Base-by-base conservation (phyloP, 2,113 vertebrate genomes). In the Peromyscus maniculatus region DNA sequence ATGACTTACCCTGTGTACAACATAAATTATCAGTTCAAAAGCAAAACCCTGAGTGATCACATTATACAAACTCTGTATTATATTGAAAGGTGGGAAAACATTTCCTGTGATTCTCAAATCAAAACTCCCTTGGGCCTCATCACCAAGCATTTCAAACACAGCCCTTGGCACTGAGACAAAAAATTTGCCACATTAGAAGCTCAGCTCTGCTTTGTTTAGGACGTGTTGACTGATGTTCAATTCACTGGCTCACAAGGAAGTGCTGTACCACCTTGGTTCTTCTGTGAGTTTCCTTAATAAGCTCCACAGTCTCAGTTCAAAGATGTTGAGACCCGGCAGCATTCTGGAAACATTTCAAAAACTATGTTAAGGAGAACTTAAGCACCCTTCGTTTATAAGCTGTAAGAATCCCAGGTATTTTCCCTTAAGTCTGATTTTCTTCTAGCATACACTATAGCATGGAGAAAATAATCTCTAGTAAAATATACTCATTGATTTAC, bases 351-450 rank as follows among this genome's bases (percentile, higher is more conserved):
- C 22, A 46, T 91, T 92, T 77, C 89, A 72, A 59, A 94, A 95
- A 92, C 28, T 84, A 46, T 79, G 77, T 87, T 95, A 97, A 95
- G 16, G 33, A 43, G 89, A 77, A 31, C 24, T 91, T 86, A 72
- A 86, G 33, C 88, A 84, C 78, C 84, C 55, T 95, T 94, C 89
- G 79, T 97, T 95, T 96, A 97, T 91, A 94, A 93, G 13, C 84
- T 75, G 13, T 80, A 91, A 92, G 66, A 92, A 93, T 83, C 57
- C 91, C 89, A 78, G 77, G 80, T 92, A 36, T 97, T 92, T 97
- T 43, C 62, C 69, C 59, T 93, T 67, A 13, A 98, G 90, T 55
- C 28, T 57, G 64, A 5, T 84, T 95, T 89, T 92, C 64, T 89
- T 90, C 52, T 72, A 96, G 92, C 93, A 82, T 94, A 89, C 89